A percentile compares a stretch with the other conserved stretches of the same genome.
Conservation (phyloP, 2,888 invertebrate species). For the Uropetala carovei region DNA sequence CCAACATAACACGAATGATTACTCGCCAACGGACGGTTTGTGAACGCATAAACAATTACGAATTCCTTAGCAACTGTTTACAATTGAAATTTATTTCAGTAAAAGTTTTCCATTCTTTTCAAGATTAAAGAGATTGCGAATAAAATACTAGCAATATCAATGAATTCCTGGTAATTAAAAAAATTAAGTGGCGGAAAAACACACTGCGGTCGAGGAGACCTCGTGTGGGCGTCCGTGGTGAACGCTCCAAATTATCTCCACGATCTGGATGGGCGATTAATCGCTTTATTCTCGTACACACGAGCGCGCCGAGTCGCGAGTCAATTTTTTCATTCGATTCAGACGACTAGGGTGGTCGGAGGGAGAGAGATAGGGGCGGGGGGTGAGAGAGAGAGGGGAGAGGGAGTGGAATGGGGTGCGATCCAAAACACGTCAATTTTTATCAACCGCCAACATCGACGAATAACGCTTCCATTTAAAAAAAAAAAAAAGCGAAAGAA, state of each 20-base stretch:
- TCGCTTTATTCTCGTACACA: slow-evolving; percentile 22
- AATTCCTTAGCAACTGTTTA: no score
- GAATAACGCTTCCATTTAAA: slow-evolving; percentile 57
- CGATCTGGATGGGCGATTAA: slow-evolving; percentile 41
- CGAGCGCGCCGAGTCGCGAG: neutral
- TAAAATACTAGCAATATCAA: neutral
- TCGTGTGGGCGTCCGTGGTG: neutral
- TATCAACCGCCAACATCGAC: slow-evolving; percentile 49
- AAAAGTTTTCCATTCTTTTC: no score
- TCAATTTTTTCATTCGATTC: neutral
- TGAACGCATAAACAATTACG: no score
- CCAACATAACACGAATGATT: no score
- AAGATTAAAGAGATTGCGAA: neutral
- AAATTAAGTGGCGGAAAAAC: neutral
- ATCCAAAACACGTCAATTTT: slow-evolving; percentile 35
- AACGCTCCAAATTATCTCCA: slow-evolving; percentile 18
- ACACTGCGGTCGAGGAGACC: no score
- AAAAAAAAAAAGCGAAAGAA: slow-evolving; percentile 37
- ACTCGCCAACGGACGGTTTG: no score
- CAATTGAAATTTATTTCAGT: no score
- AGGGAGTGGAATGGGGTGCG: neutral
- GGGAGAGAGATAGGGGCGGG: neutral
- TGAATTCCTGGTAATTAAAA: neutral
- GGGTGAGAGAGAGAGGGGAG: neutral
- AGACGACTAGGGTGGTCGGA: neutral